Conservation (phyloP, 1,140 invertebrate genomes). For the Sminthurides bifidus region DNA sequence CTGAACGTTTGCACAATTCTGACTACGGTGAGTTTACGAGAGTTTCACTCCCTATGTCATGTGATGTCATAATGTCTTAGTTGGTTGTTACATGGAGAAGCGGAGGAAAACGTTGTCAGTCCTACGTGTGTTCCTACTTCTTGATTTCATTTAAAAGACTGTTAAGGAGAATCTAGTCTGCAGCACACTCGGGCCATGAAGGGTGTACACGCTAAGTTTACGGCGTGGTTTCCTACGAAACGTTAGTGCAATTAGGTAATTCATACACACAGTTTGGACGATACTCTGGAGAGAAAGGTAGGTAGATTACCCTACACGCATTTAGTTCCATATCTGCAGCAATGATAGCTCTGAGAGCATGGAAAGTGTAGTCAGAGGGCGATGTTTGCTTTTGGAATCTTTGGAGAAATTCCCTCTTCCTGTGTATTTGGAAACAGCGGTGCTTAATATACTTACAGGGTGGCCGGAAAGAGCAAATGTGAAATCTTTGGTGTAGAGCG, state of each 20-base stretch:
- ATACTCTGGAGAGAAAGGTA: background rate
- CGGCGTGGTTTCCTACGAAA: too few relatives aligned
- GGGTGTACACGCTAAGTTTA: too few relatives aligned
- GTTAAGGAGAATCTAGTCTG: constrained; percentile 29
- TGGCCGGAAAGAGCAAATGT: too few relatives aligned
- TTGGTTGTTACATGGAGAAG: constrained; percentile 11
- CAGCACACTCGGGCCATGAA: too few relatives aligned
- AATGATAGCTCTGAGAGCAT: too few relatives aligned
- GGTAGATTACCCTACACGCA: background rate
- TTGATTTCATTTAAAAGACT: constrained; percentile 31
- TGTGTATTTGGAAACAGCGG: too few relatives aligned
- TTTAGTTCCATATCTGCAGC: too few relatives aligned
- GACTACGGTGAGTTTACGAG: background rate
- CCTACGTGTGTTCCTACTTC: constrained; percentile 26
- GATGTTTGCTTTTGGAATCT: too few relatives aligned
- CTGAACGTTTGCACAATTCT: background rate
- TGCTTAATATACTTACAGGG: too few relatives aligned
- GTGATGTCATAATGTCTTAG: background rate
- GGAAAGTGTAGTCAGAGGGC: too few relatives aligned
- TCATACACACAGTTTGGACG: constrained; percentile 1
- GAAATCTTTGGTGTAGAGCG: too few relatives aligned
- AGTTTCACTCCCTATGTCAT: background rate
- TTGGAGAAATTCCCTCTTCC: too few relatives aligned
- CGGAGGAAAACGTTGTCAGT: constrained; percentile 14
- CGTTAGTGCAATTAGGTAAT: constrained; percentile 2